Percentiles rank a stretch among this genome's conserved stretches.
Evolutionary conservation across 2,113 vertebrate species (phyloP).

Genomic region (Galeopterus variegatus): DNA sequence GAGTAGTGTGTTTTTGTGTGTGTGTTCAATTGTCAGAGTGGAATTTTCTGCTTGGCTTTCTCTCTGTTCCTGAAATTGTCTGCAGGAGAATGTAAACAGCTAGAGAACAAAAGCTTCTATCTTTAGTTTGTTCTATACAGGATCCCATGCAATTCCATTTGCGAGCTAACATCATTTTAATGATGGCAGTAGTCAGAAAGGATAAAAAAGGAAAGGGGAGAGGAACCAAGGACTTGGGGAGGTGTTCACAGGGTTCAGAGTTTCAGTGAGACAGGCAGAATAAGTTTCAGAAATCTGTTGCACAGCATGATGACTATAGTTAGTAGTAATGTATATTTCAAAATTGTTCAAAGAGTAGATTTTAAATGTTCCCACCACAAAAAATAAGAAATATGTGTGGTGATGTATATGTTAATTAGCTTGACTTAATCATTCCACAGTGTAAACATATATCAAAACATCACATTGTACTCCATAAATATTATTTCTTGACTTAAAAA

Average conservation of each 20-base stretch:
- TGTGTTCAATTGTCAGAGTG: neutral
- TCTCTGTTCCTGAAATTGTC: slow-evolving; percentile 48
- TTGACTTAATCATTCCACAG: neutral
- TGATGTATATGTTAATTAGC: neutral
- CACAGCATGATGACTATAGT: neutral
- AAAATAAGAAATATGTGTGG: neutral
- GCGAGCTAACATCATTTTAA: neutral
- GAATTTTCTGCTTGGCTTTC: slow-evolving; percentile 65
- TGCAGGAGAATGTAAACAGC: slow-evolving; percentile 35
- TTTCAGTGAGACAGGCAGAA: neutral
- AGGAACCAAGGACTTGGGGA: too few species aligned
- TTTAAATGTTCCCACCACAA: neutral
- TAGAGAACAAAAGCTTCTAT: slow-evolving; percentile 60
- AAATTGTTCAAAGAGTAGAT: neutral
- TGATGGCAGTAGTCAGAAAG: neutral
- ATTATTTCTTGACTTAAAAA: too few species aligned
- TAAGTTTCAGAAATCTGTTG: neutral
- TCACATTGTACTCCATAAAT: neutral
- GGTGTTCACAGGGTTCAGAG: neutral
- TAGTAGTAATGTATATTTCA: neutral
- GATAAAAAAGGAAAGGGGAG: neutral
- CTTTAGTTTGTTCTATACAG: slow-evolving; percentile 67
- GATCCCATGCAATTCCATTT: neutral
- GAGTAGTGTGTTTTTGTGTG: neutral
- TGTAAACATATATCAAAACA: neutral